Base-by-base conservation (phyloP, 2,797 vertebrate genomes). In the Rousettus madagascariensis region DNA sequence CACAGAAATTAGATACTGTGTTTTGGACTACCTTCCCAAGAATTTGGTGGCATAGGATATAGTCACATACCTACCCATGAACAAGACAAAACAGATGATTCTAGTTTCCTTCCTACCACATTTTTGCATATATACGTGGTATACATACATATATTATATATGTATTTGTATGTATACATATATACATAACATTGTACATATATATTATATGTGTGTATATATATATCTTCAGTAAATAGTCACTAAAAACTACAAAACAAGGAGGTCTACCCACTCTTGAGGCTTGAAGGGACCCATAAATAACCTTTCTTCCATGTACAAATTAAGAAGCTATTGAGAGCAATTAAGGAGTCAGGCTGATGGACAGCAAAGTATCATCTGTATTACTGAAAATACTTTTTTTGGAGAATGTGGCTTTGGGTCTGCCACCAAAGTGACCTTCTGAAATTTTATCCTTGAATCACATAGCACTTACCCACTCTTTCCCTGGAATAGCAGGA, bases 331-430 rank as follows among this genome's bases (percentile, higher is more conserved):
- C 68, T 63, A 0, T 63, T 46, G n/a, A 66, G 43, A 68, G 83
- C 59, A 41, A 59, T 33, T 53, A 72, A 89, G 63, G 51, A 84
- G 10, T 49, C 22, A 8, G 49, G 30, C 51, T 74, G 20, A 11
- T 75, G n/a, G 41, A 57, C 30, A 79, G 71, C 59, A 69, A 53
- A 51, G 28, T 77, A 12, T 41, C 38, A 26, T 77, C 53, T 38
- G 86, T 72, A 68, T 90, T 71, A 68, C 57, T 53, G 59, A 90
- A 66, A 68, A 61, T 61, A 28, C 65, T 69, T 88, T 85, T 85
- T 92, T 77, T 91, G 74, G 46, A 90, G 61, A 92, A 46, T 26
- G 43, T 69, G 49, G 57, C 65, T 94, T 95, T 90, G 83, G 78
- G 74, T 82, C 61, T 82, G 38, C 51, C 51, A 49, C 66, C 66